Base-by-base conservation (phyloP, 1,140 invertebrate species). In the Psilanteris sp. region DNA sequence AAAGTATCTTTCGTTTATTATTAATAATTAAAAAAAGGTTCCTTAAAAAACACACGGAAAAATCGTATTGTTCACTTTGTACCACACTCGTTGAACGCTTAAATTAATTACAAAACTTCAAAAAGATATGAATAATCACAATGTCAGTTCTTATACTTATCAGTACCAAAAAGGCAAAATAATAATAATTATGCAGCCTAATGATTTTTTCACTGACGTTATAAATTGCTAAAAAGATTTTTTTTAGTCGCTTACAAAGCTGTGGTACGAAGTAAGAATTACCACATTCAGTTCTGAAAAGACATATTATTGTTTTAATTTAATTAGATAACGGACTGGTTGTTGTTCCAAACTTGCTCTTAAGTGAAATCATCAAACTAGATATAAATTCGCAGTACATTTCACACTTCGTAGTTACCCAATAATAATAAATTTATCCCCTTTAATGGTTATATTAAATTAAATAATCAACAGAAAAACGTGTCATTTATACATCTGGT, bases 321-420 rank as follows among this genome's bases (percentile, higher is more conserved):
- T 48, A 48, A 44, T 26, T 67, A 46, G 67, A 78, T 59, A 78
- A 80, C 61, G 74, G 66, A 39, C 37, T 34, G 50, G 36, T 61
- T 36, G 27, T 68, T 73, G 62, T 74, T 67, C 61, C 46, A 70
- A 68, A 61, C 27, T 61, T 68, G 62, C 54, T 64, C 55, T 57
- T 78, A 39, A 10, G 31, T 67, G 46, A 77, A 59, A 67, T 44
- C 77, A 79, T 72, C 64, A 79, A 78, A 75, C 78, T 81, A 79
- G 52, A 77, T 71, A 84, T 83, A 79, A 80, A 79, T 80, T 79
- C 71, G 43, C 52, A 75, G 54, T 48, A 5, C 13, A 26, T 31
- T 8, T 32, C 27, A 15, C 27, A 59, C 13, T 50, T 48, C 34
- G 27, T 36, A 18, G 16, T 41, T 50, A 20, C 20, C 39, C 64